Percentiles rank a stretch among this genome's conserved stretches.
Evolutionary conservation across 2,113 vertebrate species (phyloP).

Genomic region (Collichthys lucidus): DNA sequence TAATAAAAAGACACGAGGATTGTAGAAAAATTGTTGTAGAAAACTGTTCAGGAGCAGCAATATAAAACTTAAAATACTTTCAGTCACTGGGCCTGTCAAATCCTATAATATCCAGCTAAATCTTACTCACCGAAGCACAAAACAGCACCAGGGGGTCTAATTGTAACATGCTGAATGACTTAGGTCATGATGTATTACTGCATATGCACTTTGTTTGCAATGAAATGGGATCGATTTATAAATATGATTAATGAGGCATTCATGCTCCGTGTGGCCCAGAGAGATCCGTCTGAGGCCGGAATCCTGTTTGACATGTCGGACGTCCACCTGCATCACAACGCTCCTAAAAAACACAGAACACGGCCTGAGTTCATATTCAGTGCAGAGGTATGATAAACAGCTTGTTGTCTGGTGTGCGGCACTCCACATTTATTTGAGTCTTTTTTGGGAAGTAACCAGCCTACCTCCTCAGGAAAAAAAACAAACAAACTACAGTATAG

Average conservation of each 20-base stretch:
- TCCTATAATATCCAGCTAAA: constrained; percentile 47
- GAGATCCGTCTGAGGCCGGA: constrained; percentile 32
- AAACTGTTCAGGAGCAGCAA: constrained; percentile 28
- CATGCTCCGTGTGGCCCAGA: constrained; percentile 22
- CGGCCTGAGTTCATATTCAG: constrained; percentile 24
- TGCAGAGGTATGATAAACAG: constrained; percentile 57
- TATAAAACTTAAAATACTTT: constrained; percentile 40
- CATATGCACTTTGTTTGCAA: constrained; percentile 32
- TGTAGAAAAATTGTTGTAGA: too few species aligned
- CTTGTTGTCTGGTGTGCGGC: constrained; percentile 54
- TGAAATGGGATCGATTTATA: constrained; percentile 29
- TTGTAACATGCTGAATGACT: constrained; percentile 11
- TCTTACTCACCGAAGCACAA: constrained; percentile 28
- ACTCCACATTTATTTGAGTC: constrained; percentile 56
- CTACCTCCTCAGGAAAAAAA: constrained; percentile 41
- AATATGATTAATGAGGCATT: constrained; percentile 49
- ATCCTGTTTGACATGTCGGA: constrained; percentile 8
- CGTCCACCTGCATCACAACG: constrained; percentile 34
- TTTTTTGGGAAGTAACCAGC: constrained; percentile 57
- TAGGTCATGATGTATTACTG: neutral
- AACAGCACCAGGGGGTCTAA: constrained; percentile 5
- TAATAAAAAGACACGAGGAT: constrained; percentile 44
- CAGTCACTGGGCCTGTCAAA: constrained; percentile 42
- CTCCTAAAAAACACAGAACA: constrained; percentile 34
- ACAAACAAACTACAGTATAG: constrained; percentile 30